These are phyloP conservation scores for Apoda limacodes DNA, from an alignment of 2,888 invertebrate species.

Conservation along the genomic window DNA sequence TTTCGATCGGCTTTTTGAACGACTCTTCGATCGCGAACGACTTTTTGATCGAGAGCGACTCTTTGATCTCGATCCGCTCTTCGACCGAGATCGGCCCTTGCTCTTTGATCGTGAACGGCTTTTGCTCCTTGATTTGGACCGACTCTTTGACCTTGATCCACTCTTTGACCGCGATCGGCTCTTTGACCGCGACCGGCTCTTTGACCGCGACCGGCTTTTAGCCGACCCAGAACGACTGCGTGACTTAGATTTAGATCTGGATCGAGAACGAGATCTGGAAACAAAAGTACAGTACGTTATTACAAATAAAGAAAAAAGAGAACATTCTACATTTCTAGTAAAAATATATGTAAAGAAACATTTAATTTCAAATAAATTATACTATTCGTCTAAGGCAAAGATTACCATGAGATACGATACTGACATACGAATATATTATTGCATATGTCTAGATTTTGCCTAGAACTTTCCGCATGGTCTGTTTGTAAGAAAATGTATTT, in stretches of 20 bases:
- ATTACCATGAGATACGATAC: too few relatives aligned
- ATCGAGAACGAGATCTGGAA: slow-evolving; percentile 36
- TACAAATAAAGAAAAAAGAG: too few relatives aligned
- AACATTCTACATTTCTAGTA: too few relatives aligned
- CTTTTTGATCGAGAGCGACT: slow-evolving; percentile 43
- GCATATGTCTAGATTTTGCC: too few relatives aligned
- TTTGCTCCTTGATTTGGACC: slow-evolving; percentile 39
- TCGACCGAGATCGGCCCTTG: slow-evolving; percentile 34
- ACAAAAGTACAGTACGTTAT: too few relatives aligned
- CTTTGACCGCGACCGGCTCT: slow-evolving; percentile 36
- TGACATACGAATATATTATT: too few relatives aligned
- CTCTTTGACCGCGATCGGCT: slow-evolving; percentile 43
- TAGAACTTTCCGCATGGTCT: too few relatives aligned
- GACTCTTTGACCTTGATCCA: slow-evolving; percentile 29
- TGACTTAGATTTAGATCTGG: slow-evolving; percentile 49
- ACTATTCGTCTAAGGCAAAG: too few relatives aligned
- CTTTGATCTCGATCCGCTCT: slow-evolving; percentile 33
- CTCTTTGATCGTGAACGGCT: slow-evolving; percentile 41
- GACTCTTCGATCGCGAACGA: slow-evolving; percentile 40
- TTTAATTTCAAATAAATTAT: too few relatives aligned
- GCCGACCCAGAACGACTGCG: slow-evolving; percentile 38
- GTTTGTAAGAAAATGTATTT: too few relatives aligned
- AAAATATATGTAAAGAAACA: too few relatives aligned
- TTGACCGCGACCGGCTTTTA: slow-evolving; percentile 28
- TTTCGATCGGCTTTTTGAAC: slow-evolving; percentile 43